A percentile compares a stretch with the other conserved stretches of the same genome.
Conservation (phyloP, 2,888 invertebrate species). For the Melinaea menophilus region DNA sequence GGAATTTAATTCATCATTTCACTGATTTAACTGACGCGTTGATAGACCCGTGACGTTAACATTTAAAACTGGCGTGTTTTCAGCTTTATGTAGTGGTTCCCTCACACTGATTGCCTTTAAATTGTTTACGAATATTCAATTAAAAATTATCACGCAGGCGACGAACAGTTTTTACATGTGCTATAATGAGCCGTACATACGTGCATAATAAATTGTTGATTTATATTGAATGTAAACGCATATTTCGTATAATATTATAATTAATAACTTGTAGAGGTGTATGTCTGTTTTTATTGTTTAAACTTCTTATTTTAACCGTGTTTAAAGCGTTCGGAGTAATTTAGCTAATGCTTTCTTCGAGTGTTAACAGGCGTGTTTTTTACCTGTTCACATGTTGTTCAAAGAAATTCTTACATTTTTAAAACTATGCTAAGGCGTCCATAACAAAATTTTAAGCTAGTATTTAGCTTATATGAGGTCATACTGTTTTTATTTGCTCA, state of each 20-base stretch:
- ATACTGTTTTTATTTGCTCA: too few relatives aligned
- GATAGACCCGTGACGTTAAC: slow-evolving; percentile 46
- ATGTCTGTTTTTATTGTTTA: background rate
- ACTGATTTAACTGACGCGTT: slow-evolving; percentile 49
- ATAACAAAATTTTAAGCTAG: background rate
- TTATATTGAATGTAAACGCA: background rate
- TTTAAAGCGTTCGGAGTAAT: slow-evolving; percentile 10
- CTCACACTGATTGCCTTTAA: slow-evolving; percentile 43
- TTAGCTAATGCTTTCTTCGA: slow-evolving; percentile 19
- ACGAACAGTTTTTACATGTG: background rate
- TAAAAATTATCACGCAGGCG: slow-evolving; percentile 30
- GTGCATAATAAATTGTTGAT: too few relatives aligned
- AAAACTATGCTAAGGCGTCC: slow-evolving; percentile 4
- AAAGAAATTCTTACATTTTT: slow-evolving; percentile 14
- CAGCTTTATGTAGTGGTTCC: slow-evolving; percentile 41
- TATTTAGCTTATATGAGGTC: too few relatives aligned
- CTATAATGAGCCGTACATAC: background rate
- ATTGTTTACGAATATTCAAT: slow-evolving; percentile 39
- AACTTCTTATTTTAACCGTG: background rate
- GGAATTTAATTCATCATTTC: slow-evolving; percentile 57
- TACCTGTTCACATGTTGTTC: slow-evolving; percentile 9
- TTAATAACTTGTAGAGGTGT: background rate
- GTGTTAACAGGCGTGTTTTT: slow-evolving; percentile 11
- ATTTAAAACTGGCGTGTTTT: slow-evolving; percentile 44
- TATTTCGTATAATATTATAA: background rate